Evolutionary conservation across 2,888 invertebrate genomes (phyloP), one percentile per base, ranked within the genome.

Genomic region (Hetaerina titia): DNA sequence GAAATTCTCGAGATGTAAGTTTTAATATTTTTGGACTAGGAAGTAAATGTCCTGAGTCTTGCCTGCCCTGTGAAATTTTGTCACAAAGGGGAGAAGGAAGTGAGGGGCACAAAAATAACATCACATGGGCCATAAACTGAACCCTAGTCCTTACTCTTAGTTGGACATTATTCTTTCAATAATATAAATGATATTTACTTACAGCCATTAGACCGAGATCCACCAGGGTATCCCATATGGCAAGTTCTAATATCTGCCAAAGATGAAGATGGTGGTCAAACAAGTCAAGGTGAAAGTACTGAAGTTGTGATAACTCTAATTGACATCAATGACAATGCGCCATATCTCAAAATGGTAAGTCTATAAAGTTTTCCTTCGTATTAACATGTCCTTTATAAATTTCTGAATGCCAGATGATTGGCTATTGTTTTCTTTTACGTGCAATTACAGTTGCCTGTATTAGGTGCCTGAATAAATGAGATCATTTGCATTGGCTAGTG

Each of bases 261-360:
- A 89, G 99, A 99, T 96, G 98, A 98, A 96, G 98, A 98, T 96
- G 97, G 97, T 7, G 97, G 97, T 0, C 97, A 97, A 25, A 98
- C 98, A 56, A 96, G 97, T 0, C 96, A 98, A 95, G 97, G 98
- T 95, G 97, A 97, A 0, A 97, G 97, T 2, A 98, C 98, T 0
- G 98, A 98, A 96, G 98, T 99, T 57, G 97, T 97, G 63, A 98
- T 97, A 57, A 97, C 96, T 8, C 96, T 98, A 63, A 96, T 96
- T 22, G 99, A 99, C 96, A 98, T 99, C 96, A 99, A 99, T 96
- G 99, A 99, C 96, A 99, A 99, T 96, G 98, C 98, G 0, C 99
- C 99, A 0, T 98, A 98, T 96, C 97, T 99, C 95, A 98, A 98
- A 88, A 98, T 98, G 96, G 97, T 98, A 96, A 97, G 97, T 97